Evolutionary conservation across 2,888 invertebrate genomes (phyloP), one percentile per base, ranked within the genome.

Genomic region (Noctua pronuba): DNA sequence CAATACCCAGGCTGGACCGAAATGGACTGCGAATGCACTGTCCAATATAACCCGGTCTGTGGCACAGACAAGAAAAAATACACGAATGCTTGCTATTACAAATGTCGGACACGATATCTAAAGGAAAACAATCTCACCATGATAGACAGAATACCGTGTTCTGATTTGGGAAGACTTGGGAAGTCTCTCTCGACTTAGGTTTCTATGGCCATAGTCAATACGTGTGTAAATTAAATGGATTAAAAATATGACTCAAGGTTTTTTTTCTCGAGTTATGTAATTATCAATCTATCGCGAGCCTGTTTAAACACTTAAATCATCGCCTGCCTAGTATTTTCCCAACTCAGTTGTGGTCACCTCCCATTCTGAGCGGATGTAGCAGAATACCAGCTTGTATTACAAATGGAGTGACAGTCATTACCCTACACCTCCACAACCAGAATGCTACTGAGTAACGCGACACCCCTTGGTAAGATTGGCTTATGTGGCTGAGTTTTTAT

Each of bases 41-140:
- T 76, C 0, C 86, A 94, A 60, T 94, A 94, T 71, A 82, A 91
- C 66, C 94, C 94, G 0, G 84, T 92, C 0, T 94, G 94, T 73
- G 92, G 84, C 5, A 84, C 89, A 0, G 91, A 93, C 73, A 66
- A 69, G 74, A 80, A 44, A 1, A 73, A 90, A 35, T 94, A 92
- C 80, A 86, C 41, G 31, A 94, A 94, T 76, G 31, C 55, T 1
- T 94, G 94, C 73, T 91, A 86, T 21, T 91, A 77, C 58, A 35
- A 81, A 2, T 94, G 94, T 73, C 85, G 87, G 38, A 82, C 85
- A 10, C 18, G 49, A 0, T 92, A 85, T 60, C 76, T 93, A 18
- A 52, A 74, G 5, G 35, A 82, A 6, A 78, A 90, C 31, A 44
- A 82, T 1, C 55, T 81, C 31, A 69, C 75, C 0, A 70, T 76